Percentiles rank a stretch among this genome's conserved stretches.
phyloP scores from a whole-genome alignment of 2,888 invertebrate species.

The Chrysopilus asiliformis region DNA sequence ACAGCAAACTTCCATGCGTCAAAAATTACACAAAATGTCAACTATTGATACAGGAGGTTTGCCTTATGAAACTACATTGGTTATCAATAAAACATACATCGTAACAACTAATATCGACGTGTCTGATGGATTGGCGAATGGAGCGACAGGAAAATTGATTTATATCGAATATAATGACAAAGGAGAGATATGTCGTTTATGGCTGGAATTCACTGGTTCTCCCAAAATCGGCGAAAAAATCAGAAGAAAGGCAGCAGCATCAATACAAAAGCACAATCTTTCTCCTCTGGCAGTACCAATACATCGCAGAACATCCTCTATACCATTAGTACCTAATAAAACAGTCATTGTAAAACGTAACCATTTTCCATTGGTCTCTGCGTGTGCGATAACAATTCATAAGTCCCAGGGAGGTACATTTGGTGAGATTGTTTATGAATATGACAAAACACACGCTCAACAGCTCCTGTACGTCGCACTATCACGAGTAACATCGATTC shows the following conservation, averaged over 20 bases:
- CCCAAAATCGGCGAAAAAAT: conserved; percentile 11
- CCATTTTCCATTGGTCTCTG: conserved; percentile 18
- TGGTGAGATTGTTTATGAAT: conserved; percentile 18
- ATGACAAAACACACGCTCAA: conserved; percentile 13
- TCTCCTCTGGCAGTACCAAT: conserved; percentile 13
- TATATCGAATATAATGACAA: conserved; percentile 17
- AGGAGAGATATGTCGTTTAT: conserved; percentile 8
- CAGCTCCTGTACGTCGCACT: conserved; percentile 19
- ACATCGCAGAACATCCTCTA: conserved; percentile 13
- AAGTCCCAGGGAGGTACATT: conserved; percentile 21
- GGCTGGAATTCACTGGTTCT: conserved; percentile 8
- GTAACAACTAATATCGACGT: conserved; percentile 24
- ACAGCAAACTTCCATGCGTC: conserved; percentile 8
- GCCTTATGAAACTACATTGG: conserved; percentile 18
- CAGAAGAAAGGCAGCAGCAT: conserved; percentile 10
- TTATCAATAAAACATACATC: conserved; percentile 10
- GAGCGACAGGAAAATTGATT: conserved; percentile 20
- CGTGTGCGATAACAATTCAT: conserved; percentile 19
- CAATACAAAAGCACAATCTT: too few species aligned
- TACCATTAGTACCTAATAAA: conserved; percentile 12
- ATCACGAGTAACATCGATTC: too few species aligned
- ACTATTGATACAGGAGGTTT: conserved; percentile 21
- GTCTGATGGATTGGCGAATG: conserved; percentile 23
- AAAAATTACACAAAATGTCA: conserved; percentile 16
- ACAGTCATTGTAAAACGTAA: conserved; percentile 16